phyloP scores from a whole-genome alignment of 2,797 vertebrate genomes.

The Erpetoichthys calabaricus region DNA sequence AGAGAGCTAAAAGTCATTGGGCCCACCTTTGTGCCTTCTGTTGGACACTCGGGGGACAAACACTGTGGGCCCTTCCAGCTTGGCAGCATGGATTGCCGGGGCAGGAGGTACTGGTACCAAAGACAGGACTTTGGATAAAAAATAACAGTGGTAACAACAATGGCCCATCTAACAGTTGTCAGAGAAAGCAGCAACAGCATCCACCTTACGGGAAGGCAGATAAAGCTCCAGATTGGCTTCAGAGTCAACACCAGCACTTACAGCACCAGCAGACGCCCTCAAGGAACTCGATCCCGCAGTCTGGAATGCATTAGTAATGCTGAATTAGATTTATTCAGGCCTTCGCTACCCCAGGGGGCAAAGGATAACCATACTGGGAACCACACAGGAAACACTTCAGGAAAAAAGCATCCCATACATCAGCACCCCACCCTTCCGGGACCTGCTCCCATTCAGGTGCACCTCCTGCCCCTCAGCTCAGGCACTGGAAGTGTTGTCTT shows the following conservation, averaged over 20 bases:
- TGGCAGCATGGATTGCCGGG: conserved; percentile 60
- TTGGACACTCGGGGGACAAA: conserved; percentile 68
- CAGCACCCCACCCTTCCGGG: conserved; percentile 59
- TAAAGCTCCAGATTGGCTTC: conserved; percentile 71
- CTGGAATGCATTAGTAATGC: conserved; percentile 57
- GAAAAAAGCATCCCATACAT: conserved; percentile 17
- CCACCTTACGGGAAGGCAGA: conserved; percentile 72
- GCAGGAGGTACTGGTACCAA: conserved; percentile 53
- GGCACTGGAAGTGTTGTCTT: conserved; percentile 46
- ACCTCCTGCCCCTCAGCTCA: conserved; percentile 39
- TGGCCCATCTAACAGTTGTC: conserved; percentile 47
- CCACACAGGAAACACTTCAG: not conserved
- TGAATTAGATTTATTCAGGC: conserved; percentile 58
- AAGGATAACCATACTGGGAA: conserved; percentile 44
- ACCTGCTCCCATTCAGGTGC: conserved; percentile 64
- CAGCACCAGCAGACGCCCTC: conserved; percentile 48
- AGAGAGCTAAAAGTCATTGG: conserved; percentile 73
- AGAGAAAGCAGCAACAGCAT: conserved; percentile 56
- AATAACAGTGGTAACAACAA: conserved; percentile 30
- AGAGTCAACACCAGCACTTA: conserved; percentile 47
- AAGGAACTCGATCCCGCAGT: conserved; percentile 53
- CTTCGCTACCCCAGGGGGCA: conserved; percentile 51
- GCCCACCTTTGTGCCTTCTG: conserved; percentile 77
- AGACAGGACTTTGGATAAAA: conserved; percentile 61
- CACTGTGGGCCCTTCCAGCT: conserved; percentile 69